Base-by-base conservation (phyloP, 1,140 invertebrate genomes). In the Philaenus spumarius region DNA sequence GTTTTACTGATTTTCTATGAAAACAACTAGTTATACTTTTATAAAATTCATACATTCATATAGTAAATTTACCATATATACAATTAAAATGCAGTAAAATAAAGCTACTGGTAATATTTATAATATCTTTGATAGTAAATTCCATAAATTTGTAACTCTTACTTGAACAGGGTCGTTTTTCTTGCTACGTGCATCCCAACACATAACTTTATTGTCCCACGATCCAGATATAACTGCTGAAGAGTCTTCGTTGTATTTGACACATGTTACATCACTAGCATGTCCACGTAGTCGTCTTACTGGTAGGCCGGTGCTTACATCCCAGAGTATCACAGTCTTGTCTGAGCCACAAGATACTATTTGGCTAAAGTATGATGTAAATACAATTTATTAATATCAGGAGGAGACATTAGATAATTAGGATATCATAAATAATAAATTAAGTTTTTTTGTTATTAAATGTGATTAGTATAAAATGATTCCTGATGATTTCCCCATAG, bases 171-270 rank as follows among this genome's bases (percentile, higher is more conserved):
- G 88, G 55, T 89, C 85, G 47, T 82, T 75, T 37, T 78, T 80
- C 63, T 82, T 80, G 22, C 86, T 84, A 58, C 84, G 78, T 23
- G 84, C 75, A 73, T 99, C 96, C 93, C 93, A 98, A 68, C 85
- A 85, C 77, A 87, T 86, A 1, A 97, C 87, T 0, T 85, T 85
- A 69, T 95, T 93, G 71, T 99, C 96, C 35, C 93, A 78, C 20
- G 91, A 93, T 3, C 93, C 95, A 52, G 95, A 97, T 11, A 97
- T 68, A 1, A 86, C 86, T 64, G 97, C 80, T 4, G 87, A 83
- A 0, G 93, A 96, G 70, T 97, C 92, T 77, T 98, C 95, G 75
- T 97, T 98, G 69, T 92, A 97, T 65, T 69, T 78, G 0, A 98
- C 87, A 72, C 89, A 89, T 56, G 87, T 94, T 0, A 98, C 87